A percentile compares a stretch with the other conserved stretches of the same genome.
phyloP scores from a whole-genome alignment of 2,113 vertebrate genomes.

The Rhineura floridana region DNA sequence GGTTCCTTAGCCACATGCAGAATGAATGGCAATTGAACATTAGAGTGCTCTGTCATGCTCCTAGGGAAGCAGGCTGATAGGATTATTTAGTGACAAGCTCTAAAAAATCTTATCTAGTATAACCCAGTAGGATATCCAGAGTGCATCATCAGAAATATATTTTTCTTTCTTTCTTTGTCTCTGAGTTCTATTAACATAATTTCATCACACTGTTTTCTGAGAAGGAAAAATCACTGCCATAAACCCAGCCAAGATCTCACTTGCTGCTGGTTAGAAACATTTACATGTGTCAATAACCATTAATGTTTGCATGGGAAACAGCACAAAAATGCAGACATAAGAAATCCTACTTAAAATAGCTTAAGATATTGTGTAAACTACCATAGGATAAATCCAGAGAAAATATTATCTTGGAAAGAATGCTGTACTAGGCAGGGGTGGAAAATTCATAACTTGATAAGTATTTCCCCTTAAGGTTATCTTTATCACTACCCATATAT shows the following conservation, averaged over 20 bases:
- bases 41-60: constrained; percentile 6
- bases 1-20: not conserved
- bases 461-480: not conserved
- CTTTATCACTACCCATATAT: not conserved
- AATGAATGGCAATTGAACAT: not conserved
- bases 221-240: not conserved
- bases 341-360: not conserved
- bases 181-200: not conserved
- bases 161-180: not conserved
- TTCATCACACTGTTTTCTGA: not conserved
- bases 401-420: not conserved
- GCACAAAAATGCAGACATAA: not conserved
- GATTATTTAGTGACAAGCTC: not conserved
- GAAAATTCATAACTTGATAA: not conserved
- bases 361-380: constrained; percentile 3
- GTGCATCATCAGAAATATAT: not conserved
- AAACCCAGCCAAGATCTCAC: not conserved
- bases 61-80: not conserved
- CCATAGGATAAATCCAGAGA: not conserved
- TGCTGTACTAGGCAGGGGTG: not conserved
- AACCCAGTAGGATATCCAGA: not conserved
- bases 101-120: constrained; percentile 15
- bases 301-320: fast-evolving
- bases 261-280: not conserved
- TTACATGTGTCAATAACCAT: constrained; percentile 4